Evolutionary conservation across 1,140 invertebrate genomes (phyloP).

Genomic region (Saccostrea cuccullata): DNA sequence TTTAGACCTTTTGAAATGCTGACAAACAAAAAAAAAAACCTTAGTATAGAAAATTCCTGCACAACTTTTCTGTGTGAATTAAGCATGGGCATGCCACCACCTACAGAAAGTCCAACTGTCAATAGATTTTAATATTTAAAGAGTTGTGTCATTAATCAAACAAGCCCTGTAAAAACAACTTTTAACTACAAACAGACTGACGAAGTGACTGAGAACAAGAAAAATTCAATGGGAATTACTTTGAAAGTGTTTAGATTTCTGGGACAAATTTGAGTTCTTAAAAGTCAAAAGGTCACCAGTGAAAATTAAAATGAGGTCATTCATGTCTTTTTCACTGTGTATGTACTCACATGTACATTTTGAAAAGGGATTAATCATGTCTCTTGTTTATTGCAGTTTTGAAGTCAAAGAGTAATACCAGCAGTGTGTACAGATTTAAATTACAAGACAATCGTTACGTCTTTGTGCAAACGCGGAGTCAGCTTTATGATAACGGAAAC

Average conservation of each 20-base stretch:
- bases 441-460: slow-evolving; percentile 88
- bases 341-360: background rate
- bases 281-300: background rate
- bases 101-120: no score
- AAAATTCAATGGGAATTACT: background rate
- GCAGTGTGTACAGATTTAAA: slow-evolving; percentile 88
- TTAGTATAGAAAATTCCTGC: no score
- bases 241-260: background rate
- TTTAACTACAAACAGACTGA: no score
- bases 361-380: background rate
- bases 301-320: background rate
- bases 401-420: slow-evolving; percentile 84
- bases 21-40: no score
- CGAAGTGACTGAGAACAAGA: no score
- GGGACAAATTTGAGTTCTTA: background rate
- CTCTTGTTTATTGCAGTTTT: slow-evolving; percentile 61
- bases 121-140: no score
- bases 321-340: background rate
- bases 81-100: no score
- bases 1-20: no score
- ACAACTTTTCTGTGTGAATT: no score
- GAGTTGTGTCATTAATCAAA: no score
- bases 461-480: slow-evolving; percentile 92
- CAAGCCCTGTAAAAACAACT: no score
- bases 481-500: slow-evolving; percentile 86